Evolutionary conservation across 2,113 vertebrate species (phyloP).

Genomic region (Dasyurus viverrinus): DNA sequence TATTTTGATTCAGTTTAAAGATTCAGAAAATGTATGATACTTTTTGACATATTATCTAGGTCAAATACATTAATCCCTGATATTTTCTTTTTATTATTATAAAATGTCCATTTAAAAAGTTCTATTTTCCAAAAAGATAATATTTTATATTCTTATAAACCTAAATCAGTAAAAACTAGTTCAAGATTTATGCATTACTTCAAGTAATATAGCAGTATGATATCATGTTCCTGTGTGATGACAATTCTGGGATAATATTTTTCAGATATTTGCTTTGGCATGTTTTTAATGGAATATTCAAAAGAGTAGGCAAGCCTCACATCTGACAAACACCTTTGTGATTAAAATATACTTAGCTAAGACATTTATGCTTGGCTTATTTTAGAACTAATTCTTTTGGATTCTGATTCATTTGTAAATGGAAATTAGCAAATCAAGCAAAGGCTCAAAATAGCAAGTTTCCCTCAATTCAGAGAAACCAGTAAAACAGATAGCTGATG

Average conservation of each 20-base stretch:
- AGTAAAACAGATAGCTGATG: slow-evolving; percentile 48
- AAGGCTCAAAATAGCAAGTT: slow-evolving; percentile 52
- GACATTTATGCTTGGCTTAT: slow-evolving; percentile 61
- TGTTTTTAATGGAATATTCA: slow-evolving; percentile 73
- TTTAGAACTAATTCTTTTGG: slow-evolving; percentile 35
- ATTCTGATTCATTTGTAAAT: slow-evolving; percentile 61
- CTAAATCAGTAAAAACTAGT: slow-evolving; percentile 21
- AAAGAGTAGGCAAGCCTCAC: slow-evolving; percentile 75
- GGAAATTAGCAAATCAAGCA: slow-evolving; percentile 47
- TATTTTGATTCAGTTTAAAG: not conserved
- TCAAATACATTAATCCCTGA: not conserved
- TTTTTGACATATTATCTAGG: slow-evolving; percentile 16
- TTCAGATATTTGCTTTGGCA: slow-evolving; percentile 79
- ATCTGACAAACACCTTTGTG: slow-evolving; percentile 69
- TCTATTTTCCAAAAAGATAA: slow-evolving; percentile 38
- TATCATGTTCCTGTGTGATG: slow-evolving; percentile 69
- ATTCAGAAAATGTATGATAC: slow-evolving; percentile 9
- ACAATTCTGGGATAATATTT: slow-evolving; percentile 79
- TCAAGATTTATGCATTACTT: slow-evolving; percentile 57
- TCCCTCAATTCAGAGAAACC: slow-evolving; percentile 31
- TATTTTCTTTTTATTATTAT: slow-evolving; percentile 17
- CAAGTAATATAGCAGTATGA: slow-evolving; percentile 50
- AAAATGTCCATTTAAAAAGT: slow-evolving; percentile 49
- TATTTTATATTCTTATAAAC: slow-evolving; percentile 35
- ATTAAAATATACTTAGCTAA: slow-evolving; percentile 68